These are phyloP conservation scores for Corythoichthys haematopterus DNA, from an alignment of 2,113 vertebrate genomes.

Conservation along the genomic window DNA sequence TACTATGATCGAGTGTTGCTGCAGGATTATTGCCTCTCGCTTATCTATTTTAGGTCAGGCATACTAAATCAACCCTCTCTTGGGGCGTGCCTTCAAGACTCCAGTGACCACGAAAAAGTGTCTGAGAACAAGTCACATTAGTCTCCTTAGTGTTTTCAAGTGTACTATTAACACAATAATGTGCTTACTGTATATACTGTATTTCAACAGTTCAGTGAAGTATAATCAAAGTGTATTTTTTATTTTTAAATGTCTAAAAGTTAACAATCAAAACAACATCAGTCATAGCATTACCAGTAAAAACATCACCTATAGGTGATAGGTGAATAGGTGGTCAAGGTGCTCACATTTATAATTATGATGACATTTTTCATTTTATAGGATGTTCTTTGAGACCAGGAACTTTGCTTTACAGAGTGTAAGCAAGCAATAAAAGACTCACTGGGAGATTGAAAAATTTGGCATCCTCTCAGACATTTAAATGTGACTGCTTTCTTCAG, in stretches of 20 bases:
- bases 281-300: background rate
- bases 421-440: background rate
- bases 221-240: background rate
- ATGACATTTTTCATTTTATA: background rate
- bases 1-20: constrained; percentile 33
- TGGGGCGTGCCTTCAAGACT: constrained; percentile 18
- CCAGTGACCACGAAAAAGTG: constrained; percentile 25
- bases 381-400: background rate
- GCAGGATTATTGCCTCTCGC: constrained; percentile 37
- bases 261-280: background rate
- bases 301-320: background rate
- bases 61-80: constrained; percentile 15
- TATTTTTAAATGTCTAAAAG: background rate
- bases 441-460: background rate
- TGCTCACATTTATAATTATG: too few species aligned
- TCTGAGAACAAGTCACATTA: constrained; percentile 18
- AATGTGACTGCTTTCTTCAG: background rate
- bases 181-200: background rate
- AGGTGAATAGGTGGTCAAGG: background rate
- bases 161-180: background rate
- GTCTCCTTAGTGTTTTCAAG: constrained; percentile 10
- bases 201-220: background rate
- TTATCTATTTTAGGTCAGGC: constrained; percentile 55
- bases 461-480: background rate
- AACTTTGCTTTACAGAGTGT: background rate